Conservation (phyloP, 2,888 invertebrate species). For the Drosophila picticornis region DNA sequence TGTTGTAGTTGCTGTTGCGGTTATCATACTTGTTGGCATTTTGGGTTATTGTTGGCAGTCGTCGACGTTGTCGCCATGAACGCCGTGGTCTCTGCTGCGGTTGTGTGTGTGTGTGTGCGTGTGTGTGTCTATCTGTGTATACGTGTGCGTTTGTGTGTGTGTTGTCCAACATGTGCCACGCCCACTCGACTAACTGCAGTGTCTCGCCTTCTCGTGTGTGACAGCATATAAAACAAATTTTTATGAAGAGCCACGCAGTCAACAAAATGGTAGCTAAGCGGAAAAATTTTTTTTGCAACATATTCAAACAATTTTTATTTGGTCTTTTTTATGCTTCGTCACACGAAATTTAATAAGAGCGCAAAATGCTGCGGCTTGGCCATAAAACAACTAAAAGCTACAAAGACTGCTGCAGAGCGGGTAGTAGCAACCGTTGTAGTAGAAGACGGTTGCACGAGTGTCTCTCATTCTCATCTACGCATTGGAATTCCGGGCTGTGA, state of each 20-base stretch:
- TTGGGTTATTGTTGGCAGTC: conserved; percentile 74
- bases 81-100: conserved; percentile 34
- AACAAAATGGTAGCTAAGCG: conserved; percentile 31
- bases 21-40: conserved; percentile 79
- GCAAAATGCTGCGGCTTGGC: conserved; percentile 55
- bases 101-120: conserved; percentile 11
- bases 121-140: background rate
- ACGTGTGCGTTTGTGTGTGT: conserved; percentile 4
- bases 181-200: conserved; percentile 53
- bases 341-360: conserved; percentile 72
- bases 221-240: conserved; percentile 80
- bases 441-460: background rate
- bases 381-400: conserved; percentile 60
- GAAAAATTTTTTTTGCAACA: conserved; percentile 35
- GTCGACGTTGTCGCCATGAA: conserved; percentile 43
- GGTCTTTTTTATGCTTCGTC: conserved; percentile 42
- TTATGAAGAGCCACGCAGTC: conserved; percentile 69
- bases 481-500: conserved; percentile 47
- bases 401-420: conserved; percentile 12
- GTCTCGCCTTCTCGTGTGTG: conserved; percentile 30
- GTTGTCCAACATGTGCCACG: conserved; percentile 29
- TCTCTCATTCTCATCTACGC: conserved; percentile 15
- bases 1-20: conserved; percentile 60
- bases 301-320: conserved; percentile 49
- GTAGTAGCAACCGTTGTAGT: background rate